Percentiles rank a stretch among this genome's conserved stretches.
Evolutionary conservation across 2,113 vertebrate species (phyloP).

Genomic region (Brevimyrus niger): DNA sequence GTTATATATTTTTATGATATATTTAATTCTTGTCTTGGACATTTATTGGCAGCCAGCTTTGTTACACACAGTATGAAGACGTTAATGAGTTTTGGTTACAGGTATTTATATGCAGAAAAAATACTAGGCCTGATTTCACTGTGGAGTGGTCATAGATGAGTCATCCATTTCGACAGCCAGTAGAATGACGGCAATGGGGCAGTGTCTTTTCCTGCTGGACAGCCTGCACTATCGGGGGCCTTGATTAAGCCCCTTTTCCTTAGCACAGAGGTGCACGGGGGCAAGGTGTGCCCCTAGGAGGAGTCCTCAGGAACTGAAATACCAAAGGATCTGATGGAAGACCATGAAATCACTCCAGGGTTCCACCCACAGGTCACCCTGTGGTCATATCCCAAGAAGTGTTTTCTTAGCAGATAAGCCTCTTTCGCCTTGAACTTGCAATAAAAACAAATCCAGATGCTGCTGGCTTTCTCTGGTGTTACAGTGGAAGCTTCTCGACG

Average conservation of each 20-base stretch:
- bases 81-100: not conserved
- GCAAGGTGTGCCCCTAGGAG: constrained; percentile 56
- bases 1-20: not conserved
- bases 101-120: not conserved
- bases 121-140: not conserved
- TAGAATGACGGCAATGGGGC: not conserved
- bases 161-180: not conserved
- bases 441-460: not conserved
- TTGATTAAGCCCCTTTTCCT: constrained; percentile 27
- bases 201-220: not conserved
- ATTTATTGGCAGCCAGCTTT: not conserved
- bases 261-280: constrained; percentile 54
- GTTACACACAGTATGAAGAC: not conserved
- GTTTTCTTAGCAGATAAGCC: constrained; percentile 22
- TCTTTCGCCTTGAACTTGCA: not conserved
- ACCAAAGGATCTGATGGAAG: constrained; percentile 53
- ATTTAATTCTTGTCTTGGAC: not conserved
- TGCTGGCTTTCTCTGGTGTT: not conserved
- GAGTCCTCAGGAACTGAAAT: constrained; percentile 59
- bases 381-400: constrained; percentile 48
- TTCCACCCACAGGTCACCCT: constrained; percentile 52
- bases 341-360: constrained; percentile 31
- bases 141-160: not conserved
- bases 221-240: not conserved
- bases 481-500: not conserved